Evolutionary conservation across 2,888 invertebrate species (phyloP).

Genomic region (Pterostichus madidus): DNA sequence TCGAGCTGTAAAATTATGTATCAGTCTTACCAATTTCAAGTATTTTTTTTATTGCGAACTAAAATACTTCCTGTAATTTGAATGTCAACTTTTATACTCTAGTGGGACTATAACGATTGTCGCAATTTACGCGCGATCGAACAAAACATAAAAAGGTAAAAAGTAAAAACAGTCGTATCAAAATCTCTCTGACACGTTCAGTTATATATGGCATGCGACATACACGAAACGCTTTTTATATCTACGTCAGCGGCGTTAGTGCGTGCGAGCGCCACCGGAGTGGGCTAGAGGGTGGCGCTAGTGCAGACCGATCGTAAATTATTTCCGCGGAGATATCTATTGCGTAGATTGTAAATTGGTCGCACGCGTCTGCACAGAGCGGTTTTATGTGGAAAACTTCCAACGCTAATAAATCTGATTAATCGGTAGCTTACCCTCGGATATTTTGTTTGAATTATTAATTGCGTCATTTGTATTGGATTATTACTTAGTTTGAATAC

Average conservation of each 20-base stretch:
- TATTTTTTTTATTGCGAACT: too few species aligned
- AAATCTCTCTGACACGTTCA: slow-evolving; percentile 53
- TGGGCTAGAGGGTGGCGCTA: background rate
- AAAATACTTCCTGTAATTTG: too few species aligned
- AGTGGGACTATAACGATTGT: slow-evolving; percentile 60
- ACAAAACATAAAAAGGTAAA: slow-evolving; percentile 13
- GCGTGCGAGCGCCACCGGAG: slow-evolving; percentile 16
- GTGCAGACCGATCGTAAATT: slow-evolving; percentile 42
- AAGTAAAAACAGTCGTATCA: slow-evolving; percentile 57
- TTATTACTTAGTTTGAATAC: background rate
- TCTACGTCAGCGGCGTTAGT: background rate
- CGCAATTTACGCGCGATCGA: slow-evolving; percentile 59
- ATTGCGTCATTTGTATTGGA: slow-evolving; percentile 28
- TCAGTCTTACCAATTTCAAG: too few species aligned
- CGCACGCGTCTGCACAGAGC: slow-evolving; percentile 27
- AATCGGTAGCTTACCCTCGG: slow-evolving; percentile 4
- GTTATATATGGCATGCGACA: slow-evolving; percentile 58
- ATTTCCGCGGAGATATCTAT: slow-evolving; percentile 56
- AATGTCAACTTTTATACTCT: too few species aligned
- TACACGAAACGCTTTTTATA: slow-evolving; percentile 55
- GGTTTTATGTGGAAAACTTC: slow-evolving; percentile 53
- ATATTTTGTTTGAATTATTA: slow-evolving; percentile 34
- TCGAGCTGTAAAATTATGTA: too few species aligned
- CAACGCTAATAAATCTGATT: slow-evolving; percentile 43
- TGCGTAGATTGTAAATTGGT: slow-evolving; percentile 54